Conservation (phyloP, 2,797 vertebrate genomes). For the Poecilia gillii region DNA sequence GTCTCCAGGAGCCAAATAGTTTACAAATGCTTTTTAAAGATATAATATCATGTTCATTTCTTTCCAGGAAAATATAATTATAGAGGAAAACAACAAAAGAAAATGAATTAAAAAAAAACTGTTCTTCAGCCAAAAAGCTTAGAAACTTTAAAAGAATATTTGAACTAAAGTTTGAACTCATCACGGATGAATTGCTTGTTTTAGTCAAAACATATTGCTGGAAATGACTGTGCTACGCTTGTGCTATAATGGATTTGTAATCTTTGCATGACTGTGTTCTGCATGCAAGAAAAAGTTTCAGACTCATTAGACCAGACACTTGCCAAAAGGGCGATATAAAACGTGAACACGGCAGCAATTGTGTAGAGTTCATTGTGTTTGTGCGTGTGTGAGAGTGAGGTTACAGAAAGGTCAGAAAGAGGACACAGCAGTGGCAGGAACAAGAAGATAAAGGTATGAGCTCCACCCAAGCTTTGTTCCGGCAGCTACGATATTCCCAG, state of each 20-base stretch:
- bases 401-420: constrained; percentile 45
- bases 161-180: constrained; percentile 50
- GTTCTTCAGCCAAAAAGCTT: constrained; percentile 48
- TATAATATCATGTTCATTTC: constrained; percentile 35
- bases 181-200: constrained; percentile 42
- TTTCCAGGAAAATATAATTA: constrained; percentile 54
- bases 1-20: constrained; percentile 43
- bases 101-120: constrained; percentile 14
- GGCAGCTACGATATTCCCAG: not conserved
- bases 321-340: constrained; percentile 31
- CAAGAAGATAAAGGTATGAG: constrained; percentile 26
- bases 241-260: constrained; percentile 28
- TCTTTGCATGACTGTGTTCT: constrained; percentile 30
- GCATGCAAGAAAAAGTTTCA: constrained; percentile 18
- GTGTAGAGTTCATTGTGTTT: constrained; percentile 5
- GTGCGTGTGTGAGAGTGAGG: constrained; percentile 18
- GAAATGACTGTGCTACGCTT: constrained; percentile 21
- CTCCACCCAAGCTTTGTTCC: not conserved
- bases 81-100: constrained; percentile 22
- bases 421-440: constrained; percentile 16
- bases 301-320: constrained; percentile 29
- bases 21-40: constrained; percentile 38
- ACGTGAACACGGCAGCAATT: constrained; percentile 19
- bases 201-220: constrained; percentile 37
- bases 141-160: constrained; percentile 39